Percentiles rank a stretch among this genome's conserved stretches.
Evolutionary conservation across 2,888 invertebrate genomes (phyloP).

Genomic region (Urechis unicinctus): DNA sequence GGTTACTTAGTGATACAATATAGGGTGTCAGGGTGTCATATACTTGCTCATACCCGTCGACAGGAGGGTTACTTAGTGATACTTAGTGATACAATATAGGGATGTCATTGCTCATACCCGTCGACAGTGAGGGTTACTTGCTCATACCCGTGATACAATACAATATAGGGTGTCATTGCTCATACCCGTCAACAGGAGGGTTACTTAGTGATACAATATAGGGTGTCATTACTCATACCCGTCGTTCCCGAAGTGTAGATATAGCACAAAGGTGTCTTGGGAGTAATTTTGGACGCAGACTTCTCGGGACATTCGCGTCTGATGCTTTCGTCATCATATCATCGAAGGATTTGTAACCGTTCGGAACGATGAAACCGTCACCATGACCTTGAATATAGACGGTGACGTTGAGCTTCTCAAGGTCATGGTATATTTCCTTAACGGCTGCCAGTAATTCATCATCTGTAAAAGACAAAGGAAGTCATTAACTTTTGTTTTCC

Average conservation of each 20-base stretch:
- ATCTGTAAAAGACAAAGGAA: conserved; percentile 20
- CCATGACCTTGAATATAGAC: conserved; percentile 1
- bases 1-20: no score
- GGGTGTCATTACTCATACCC: no score
- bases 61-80: no score
- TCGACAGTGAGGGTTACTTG: no score
- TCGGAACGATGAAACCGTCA: conserved; percentile 7
- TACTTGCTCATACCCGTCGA: no score
- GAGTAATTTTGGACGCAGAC: conserved; percentile 17
- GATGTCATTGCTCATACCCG: no score
- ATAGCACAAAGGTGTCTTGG: conserved; percentile 61
- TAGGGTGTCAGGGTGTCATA: no score
- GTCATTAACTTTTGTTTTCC: not conserved
- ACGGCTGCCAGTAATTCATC: conserved; percentile 26
- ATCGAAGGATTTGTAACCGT: conserved; percentile 24
- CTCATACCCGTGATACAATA: no score
- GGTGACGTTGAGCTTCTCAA: conserved; percentile 7
- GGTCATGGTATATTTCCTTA: conserved; percentile 23
- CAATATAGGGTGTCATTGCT: no score
- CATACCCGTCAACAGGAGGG: not conserved
- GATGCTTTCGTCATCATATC: conserved; percentile 21
- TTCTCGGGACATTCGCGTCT: conserved; percentile 16
- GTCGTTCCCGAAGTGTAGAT: conserved; percentile 77
- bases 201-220: not conserved
- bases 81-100: no score